Evolutionary conservation across 2,797 vertebrate genomes (phyloP).

Genomic region (Remorina albescens): DNA sequence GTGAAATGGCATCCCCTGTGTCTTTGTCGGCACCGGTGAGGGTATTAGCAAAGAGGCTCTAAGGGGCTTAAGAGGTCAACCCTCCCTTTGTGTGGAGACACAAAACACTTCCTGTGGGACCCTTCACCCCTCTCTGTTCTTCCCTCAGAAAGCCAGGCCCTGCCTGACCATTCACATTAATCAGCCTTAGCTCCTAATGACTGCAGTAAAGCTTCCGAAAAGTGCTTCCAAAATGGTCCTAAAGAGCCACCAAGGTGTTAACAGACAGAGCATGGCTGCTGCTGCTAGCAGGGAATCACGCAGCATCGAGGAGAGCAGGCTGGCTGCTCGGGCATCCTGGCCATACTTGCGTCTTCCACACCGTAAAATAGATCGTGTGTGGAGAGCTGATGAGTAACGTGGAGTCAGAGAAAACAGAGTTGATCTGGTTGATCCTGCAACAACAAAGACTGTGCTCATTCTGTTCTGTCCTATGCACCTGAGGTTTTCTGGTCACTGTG

Average conservation of each 20-base stretch:
- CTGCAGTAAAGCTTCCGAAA: conserved; percentile 89
- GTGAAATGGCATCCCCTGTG: conserved; percentile 84
- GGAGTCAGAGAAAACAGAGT: neutral
- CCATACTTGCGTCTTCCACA: conserved; percentile 31
- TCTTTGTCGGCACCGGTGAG: conserved; percentile 86
- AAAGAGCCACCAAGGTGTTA: conserved; percentile 81
- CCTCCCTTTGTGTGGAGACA: conserved; percentile 89
- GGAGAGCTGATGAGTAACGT: neutral
- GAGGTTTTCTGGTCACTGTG: neutral
- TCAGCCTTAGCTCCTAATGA: conserved; percentile 94
- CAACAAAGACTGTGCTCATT: neutral
- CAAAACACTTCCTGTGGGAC: conserved; percentile 93
- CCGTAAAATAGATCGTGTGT: conserved; percentile 7
- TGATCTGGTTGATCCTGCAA: neutral
- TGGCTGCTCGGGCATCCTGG: conserved; percentile 43
- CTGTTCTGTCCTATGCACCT: neutral
- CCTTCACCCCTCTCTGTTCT: conserved; percentile 86
- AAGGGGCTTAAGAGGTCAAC: conserved; percentile 93
- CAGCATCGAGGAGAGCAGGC: conserved; percentile 38
- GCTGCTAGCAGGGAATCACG: conserved; percentile 49
- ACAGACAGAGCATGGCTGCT: conserved; percentile 62
- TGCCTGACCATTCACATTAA: conserved; percentile 96
- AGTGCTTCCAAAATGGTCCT: conserved; percentile 80
- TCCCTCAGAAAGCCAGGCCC: conserved; percentile 84
- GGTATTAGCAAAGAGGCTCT: conserved; percentile 89